These are phyloP conservation scores for Podarcis lilfordi DNA, from an alignment of 2,797 vertebrate species.

Conservation along the genomic window DNA sequence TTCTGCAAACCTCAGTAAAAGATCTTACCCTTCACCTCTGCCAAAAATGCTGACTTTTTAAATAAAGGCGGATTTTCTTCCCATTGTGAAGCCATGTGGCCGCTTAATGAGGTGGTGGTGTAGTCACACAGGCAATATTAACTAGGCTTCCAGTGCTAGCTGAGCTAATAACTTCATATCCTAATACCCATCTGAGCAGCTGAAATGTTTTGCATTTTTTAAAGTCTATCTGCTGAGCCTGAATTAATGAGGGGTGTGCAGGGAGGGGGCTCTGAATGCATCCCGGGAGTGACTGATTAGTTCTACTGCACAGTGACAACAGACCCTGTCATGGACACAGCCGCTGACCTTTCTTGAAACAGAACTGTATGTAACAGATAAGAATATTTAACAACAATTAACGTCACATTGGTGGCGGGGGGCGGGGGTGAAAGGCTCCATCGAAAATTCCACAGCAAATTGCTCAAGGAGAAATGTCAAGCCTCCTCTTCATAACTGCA, in stretches of 20 bases:
- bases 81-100: not conserved
- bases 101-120: constrained; percentile 1
- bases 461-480: constrained; percentile 71
- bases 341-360: constrained; percentile 74
- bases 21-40: not conserved
- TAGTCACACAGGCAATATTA: constrained; percentile 1
- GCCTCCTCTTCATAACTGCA: constrained; percentile 51
- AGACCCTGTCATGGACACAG: constrained; percentile 57
- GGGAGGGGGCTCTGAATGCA: constrained; percentile 12
- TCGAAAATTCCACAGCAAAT: constrained; percentile 66
- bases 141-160: constrained; percentile 23
- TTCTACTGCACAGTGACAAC: constrained; percentile 47
- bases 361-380: constrained; percentile 75
- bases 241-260: constrained; percentile 53
- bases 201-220: constrained; percentile 59
- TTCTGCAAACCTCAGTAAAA: not conserved
- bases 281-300: constrained; percentile 62
- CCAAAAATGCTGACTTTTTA: not conserved
- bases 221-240: constrained; percentile 48
- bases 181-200: constrained; percentile 23
- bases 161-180: constrained; percentile 34
- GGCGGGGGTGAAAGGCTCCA: constrained; percentile 53
- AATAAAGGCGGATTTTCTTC: rapidly evolving
- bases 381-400: constrained; percentile 82
- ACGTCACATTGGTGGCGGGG: constrained; percentile 67